Evolutionary conservation across 2,888 invertebrate genomes (phyloP).

Genomic region (Hipparchia sbordonii): DNA sequence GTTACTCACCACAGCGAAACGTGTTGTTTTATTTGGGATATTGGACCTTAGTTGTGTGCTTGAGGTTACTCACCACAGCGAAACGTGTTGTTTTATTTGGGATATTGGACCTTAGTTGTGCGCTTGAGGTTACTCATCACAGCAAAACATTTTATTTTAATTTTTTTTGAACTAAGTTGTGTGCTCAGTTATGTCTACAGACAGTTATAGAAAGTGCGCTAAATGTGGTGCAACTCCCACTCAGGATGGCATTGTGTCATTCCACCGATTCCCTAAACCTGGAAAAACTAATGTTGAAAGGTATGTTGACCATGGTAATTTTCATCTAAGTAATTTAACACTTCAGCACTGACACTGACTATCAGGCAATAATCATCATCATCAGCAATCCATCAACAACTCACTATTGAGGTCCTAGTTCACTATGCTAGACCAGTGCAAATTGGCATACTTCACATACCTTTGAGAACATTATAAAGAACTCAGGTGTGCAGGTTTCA

Average conservation of each 20-base stretch:
- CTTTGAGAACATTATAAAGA: no score
- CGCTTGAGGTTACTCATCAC: not conserved
- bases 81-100: not conserved
- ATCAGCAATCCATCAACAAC: no score
- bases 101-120: constrained; percentile 1
- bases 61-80: not conserved
- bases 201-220: not conserved
- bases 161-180: not conserved
- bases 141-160: not conserved
- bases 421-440: no score
- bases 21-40: not conserved
- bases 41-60: not conserved
- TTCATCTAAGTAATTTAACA: not conserved
- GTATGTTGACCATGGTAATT: not conserved
- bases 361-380: no score
- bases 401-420: no score
- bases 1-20: not conserved
- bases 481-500: no score
- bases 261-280: not conserved
- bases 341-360: no score
- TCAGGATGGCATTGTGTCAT: not conserved
- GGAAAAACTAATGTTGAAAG: not conserved
- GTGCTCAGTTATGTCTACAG: not conserved
- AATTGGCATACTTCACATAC: no score
- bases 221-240: not conserved